Evolutionary conservation across 1,140 invertebrate species (phyloP).

Genomic region (Eumeta japonica): DNA sequence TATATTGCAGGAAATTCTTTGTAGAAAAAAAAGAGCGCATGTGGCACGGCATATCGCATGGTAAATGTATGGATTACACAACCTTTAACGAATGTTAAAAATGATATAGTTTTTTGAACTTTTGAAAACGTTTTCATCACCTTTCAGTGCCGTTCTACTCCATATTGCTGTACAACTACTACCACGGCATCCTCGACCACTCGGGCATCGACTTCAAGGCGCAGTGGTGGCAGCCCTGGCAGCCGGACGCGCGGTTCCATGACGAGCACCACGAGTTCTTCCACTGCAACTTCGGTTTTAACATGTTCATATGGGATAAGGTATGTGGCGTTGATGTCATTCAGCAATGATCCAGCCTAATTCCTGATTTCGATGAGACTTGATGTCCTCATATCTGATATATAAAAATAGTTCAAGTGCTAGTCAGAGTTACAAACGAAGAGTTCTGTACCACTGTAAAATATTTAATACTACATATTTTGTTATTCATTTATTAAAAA

Average conservation of each 20-base stretch:
- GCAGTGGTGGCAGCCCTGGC: constrained; percentile 76
- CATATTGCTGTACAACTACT: constrained; percentile 66
- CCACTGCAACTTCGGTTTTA: constrained; percentile 75
- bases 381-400: neutral
- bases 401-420: too few species aligned
- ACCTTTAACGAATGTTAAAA: too few species aligned
- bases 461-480: neutral
- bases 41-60: too few species aligned
- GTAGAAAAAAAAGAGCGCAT: too few species aligned
- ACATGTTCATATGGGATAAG: constrained; percentile 67
- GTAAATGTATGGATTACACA: too few species aligned
- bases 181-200: constrained; percentile 75
- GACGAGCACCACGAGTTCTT: constrained; percentile 79
- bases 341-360: neutral
- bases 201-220: constrained; percentile 74
- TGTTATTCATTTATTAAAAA: neutral
- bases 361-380: neutral
- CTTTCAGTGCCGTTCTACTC: constrained; percentile 61
- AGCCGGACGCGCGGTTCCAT: constrained; percentile 72
- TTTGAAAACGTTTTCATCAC: too few species aligned
- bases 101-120: too few species aligned
- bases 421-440: too few species aligned
- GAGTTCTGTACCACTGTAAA: neutral
- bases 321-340: constrained; percentile 34
- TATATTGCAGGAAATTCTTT: too few species aligned